Evolutionary conservation across 2,888 invertebrate genomes (phyloP), one percentile per base, ranked within the genome.

Genomic region (Metalampra italica): DNA sequence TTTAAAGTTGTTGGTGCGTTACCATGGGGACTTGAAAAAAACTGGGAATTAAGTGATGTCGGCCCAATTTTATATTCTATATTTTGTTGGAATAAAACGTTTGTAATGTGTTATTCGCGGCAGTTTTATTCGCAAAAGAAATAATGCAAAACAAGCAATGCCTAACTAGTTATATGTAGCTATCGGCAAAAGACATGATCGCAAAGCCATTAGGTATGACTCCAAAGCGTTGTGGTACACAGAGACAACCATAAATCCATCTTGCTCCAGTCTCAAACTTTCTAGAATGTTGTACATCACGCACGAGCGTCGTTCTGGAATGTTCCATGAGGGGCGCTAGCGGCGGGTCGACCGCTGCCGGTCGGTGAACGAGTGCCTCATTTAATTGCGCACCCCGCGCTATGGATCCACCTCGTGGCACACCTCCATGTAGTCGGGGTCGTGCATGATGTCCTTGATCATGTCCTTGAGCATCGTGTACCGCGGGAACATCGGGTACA

Each of bases 381-480:
- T 82, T 75, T 88, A 90, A 76, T 89, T 89, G 88, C 87, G 89
- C 81, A 89, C 91, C 82, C 91, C 91, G 76, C 91, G 92, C 92
- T 92, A 92, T 83, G 91, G 92, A 78, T 95, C 96, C 78, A 95
- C 87, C 84, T 97, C 97, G 79, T 97, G 97, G 86, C 97, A 97
- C 56, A 97, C 97, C 87, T 97, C 97, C 95, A 97, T 97, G 91
- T 97, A 98, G 84, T 97, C 96, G n/a, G 97, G 97, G 85, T 97
- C 95, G 71, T 97, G 94, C 93, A 97, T 95, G 67, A 97, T 96
- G 72, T 96, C 96, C 90, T 98, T 98, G 72, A 98, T 97, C 97
- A 98, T 97, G 79, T 97, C 97, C 86, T 98, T 98, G 62, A 98
- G 92, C 92, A 98, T 96, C 53, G 96, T 95, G 91, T 98, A 98